A percentile compares a stretch with the other conserved stretches of the same genome.
Evolutionary conservation across 2,797 vertebrate species (phyloP).

Genomic region (Ptychadena robeensis): DNA sequence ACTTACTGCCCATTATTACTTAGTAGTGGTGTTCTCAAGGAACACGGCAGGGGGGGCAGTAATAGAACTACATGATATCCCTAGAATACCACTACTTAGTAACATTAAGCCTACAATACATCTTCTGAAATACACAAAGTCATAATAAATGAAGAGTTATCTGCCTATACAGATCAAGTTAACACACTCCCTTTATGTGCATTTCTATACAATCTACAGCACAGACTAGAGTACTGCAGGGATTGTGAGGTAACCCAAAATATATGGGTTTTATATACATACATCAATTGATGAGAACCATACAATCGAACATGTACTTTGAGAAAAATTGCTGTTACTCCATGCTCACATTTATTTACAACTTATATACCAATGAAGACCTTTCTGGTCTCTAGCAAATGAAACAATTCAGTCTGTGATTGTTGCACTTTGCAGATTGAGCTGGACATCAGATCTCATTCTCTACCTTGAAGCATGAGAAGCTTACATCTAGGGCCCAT

Average conservation of each 20-base stretch:
- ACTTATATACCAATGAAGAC: slow-evolving; percentile 68
- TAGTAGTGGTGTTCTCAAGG: slow-evolving; percentile 29
- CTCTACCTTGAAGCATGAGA: slow-evolving; percentile 70
- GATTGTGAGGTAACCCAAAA: slow-evolving; percentile 72
- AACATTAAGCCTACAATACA: slow-evolving; percentile 27
- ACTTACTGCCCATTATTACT: slow-evolving; percentile 25
- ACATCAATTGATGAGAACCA: slow-evolving; percentile 70
- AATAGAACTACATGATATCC: not conserved
- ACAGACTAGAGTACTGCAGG: slow-evolving; percentile 77
- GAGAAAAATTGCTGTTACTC: slow-evolving; percentile 74
- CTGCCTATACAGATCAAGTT: slow-evolving; percentile 32
- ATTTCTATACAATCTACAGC: slow-evolving; percentile 80
- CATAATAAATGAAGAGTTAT: slow-evolving; percentile 40
- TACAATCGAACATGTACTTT: slow-evolving; percentile 75
- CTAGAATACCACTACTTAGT: slow-evolving; percentile 40
- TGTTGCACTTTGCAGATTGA: slow-evolving; percentile 68
- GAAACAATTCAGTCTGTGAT: slow-evolving; percentile 66
- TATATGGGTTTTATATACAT: slow-evolving; percentile 71
- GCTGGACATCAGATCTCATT: slow-evolving; percentile 63
- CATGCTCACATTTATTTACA: slow-evolving; percentile 72
- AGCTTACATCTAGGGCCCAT: slow-evolving; percentile 72
- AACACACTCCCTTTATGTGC: slow-evolving; percentile 63
- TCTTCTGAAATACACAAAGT: slow-evolving; percentile 37
- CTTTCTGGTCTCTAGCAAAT: slow-evolving; percentile 69
- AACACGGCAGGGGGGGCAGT: not conserved